Evolutionary conservation across 1,140 invertebrate genomes (phyloP).

Genomic region (Phortica variegata): DNA sequence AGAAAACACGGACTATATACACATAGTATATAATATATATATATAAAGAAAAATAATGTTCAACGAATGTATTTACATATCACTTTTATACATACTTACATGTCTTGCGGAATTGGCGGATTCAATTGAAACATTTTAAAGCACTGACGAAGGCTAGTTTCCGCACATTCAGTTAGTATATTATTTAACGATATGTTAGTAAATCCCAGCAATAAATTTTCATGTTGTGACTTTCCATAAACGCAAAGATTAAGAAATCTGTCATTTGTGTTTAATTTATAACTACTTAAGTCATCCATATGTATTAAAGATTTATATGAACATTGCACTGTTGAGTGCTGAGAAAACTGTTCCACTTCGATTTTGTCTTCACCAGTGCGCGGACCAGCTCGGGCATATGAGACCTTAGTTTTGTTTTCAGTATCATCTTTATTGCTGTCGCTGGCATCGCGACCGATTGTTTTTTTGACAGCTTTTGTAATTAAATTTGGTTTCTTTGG

Average conservation of each 20-base stretch:
- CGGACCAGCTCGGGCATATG: neutral
- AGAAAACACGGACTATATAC: no score
- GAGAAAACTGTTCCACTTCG: slow-evolving; percentile 45
- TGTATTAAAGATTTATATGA: slow-evolving; percentile 66
- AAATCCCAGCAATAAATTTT: slow-evolving; percentile 72
- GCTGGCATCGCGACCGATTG: slow-evolving; percentile 35
- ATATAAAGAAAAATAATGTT: no score
- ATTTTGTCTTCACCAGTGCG: neutral
- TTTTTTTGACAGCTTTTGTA: slow-evolving; percentile 48
- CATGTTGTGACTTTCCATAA: slow-evolving; percentile 64
- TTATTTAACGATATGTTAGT: slow-evolving; percentile 77
- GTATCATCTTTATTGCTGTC: slow-evolving; percentile 27
- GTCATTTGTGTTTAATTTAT: slow-evolving; percentile 67
- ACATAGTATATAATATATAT: no score
- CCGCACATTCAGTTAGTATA: slow-evolving; percentile 75
- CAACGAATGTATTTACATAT: no score
- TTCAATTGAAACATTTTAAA: slow-evolving; percentile 73
- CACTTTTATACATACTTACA: slow-evolving; percentile 59
- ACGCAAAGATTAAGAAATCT: slow-evolving; percentile 83
- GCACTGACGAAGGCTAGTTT: slow-evolving; percentile 77
- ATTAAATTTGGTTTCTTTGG: slow-evolving; percentile 49
- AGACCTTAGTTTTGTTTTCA: neutral
- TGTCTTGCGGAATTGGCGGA: slow-evolving; percentile 64
- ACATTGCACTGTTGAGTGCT: slow-evolving; percentile 54
- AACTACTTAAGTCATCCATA: slow-evolving; percentile 71